These are phyloP conservation scores for Trachemys scripta DNA, from an alignment of 2,113 vertebrate genomes.

Conservation along the genomic window DNA sequence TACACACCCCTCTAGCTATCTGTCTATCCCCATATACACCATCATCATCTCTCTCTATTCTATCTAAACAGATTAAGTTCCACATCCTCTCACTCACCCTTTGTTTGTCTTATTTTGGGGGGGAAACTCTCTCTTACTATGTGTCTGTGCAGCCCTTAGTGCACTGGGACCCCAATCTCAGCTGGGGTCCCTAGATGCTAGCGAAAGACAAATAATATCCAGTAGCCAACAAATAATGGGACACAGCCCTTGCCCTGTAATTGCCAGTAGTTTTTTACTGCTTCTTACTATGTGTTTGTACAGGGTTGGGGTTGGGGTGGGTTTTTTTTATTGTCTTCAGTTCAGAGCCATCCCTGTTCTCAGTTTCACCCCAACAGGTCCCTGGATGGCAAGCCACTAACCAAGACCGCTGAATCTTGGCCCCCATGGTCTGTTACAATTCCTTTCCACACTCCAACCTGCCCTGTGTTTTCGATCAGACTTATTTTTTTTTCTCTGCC, in stretches of 20 bases:
- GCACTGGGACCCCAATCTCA: background rate
- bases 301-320: too few species aligned
- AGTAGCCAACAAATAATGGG: background rate
- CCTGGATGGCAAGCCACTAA: background rate
- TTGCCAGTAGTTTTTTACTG: too few species aligned
- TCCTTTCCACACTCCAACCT: background rate
- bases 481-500: fast-evolving
- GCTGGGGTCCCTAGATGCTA: background rate
- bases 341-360: background rate
- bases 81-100: background rate
- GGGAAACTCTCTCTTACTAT: background rate
- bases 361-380: background rate
- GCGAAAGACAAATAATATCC: background rate
- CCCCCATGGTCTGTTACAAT: fast-evolving
- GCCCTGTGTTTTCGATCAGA: fast-evolving
- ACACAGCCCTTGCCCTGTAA: background rate
- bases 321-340: background rate
- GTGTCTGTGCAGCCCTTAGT: background rate
- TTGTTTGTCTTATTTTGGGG: background rate
- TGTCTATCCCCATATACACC: too few species aligned
- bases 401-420: background rate
- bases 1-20: too few species aligned
- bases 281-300: background rate
- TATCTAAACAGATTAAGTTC: too few species aligned
- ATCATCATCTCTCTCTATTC: too few species aligned